Base-by-base conservation (phyloP, 2,888 invertebrate genomes). In the Lasioglossum morio region DNA sequence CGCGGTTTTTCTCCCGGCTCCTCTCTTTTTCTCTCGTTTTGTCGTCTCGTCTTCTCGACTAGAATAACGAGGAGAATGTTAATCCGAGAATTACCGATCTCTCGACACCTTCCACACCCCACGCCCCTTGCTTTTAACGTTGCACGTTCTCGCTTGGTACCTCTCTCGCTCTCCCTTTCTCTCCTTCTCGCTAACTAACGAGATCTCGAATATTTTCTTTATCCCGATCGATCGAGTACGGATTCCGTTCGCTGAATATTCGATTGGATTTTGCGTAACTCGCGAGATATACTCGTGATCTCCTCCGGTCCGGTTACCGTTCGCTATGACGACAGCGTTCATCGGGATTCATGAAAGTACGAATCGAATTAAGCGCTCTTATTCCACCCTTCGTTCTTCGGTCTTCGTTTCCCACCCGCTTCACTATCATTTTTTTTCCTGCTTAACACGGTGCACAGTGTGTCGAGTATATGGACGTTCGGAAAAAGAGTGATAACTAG, bases 41-140 rank as follows among this genome's bases (percentile, higher is more conserved):
- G 81, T 81, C 77, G 60, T 73, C 43, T 16, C 37, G 72, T 72
- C n/a, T 57, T 40, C 72, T 48, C 80, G 72, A 14, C 70, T 27
- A 40, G 85, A 86, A 85, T 77, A 86, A 86, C 85, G 80, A 85
- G 77, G 14, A 63, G 77, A 85, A 85, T 86, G 86, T 86, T 86
- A 86, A 86, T 86, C 86, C 70, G 80, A 86, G 86, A 81, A 86
- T 86, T 86, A 78, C 77, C 81, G 81, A 86, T 86, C 86, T 70
- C 70, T 40, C 86, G 73, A 81, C 78, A 84, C 73, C 70, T 72
- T 69, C 69, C 37, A 23, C 23, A 23, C 23, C 23, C 3, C 23
- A 1, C 66, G 14, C 19, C 23, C 2, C 23, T 40, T n/a, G 23
- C 40, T 12, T 40, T n/a, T n/a, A 69, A 34, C 69, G 43, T 57